Evolutionary conservation across 2,797 vertebrate genomes (phyloP).

Genomic region (Cuculus canorus): DNA sequence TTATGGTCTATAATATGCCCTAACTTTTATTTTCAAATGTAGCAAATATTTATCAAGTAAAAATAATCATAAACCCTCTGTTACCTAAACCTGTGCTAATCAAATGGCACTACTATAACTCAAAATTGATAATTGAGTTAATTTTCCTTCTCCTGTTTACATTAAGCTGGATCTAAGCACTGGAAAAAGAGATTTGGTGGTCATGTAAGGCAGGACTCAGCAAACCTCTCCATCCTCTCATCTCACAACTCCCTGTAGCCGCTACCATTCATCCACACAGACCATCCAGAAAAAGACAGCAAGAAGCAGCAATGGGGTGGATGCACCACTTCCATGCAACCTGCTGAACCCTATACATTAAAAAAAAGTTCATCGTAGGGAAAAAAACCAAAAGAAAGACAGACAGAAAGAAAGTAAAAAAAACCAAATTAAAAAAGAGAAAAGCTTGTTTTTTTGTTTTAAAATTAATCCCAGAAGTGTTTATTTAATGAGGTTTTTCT

Average conservation of each 20-base stretch:
- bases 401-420: background rate
- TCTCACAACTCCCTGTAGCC: background rate
- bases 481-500: background rate
- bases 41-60: background rate
- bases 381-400: background rate
- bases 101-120: background rate
- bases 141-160: background rate
- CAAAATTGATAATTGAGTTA: background rate
- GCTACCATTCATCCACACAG: background rate
- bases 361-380: background rate
- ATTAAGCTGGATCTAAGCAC: background rate
- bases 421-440: background rate
- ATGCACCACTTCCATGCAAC: background rate
- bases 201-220: background rate
- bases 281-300: background rate
- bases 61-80: background rate
- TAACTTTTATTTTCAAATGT: background rate
- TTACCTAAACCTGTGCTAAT: background rate
- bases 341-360: background rate
- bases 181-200: background rate
- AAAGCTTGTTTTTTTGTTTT: background rate
- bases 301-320: background rate
- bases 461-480: background rate
- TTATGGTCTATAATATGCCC: background rate
- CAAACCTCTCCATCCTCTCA: background rate